Evolutionary conservation across 2,113 vertebrate genomes (phyloP), one percentile per base, ranked within the genome.

Genomic region (Misgurnus mizolepis): DNA sequence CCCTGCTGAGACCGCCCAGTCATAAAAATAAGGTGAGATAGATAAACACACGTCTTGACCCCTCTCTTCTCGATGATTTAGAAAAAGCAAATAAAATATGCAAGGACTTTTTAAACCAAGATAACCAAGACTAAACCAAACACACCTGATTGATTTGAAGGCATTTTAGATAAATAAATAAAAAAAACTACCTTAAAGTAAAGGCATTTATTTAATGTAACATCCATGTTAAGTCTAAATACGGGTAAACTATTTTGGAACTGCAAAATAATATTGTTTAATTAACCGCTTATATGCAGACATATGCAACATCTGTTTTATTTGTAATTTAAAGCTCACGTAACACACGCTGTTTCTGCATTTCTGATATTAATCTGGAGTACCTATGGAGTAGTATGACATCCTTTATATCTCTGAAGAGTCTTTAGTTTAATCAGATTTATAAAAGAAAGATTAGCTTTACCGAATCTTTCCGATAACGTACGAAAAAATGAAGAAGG

Each of bases 1-100:
- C 91, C 89, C 88, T 86, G 80, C 85, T 83, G 85, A 85, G 80
- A 70, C 91, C 90, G 86, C 92, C 91, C 91, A 90, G 87, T 91
- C 91, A 88, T 93, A 93, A 93, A 86, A 81, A 47, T 64, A 41
- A 83, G 76, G 49, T 64, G 79, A 83, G 82, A 93, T 80, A 92
- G 85, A 84, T 53, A 84, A 64, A 80, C 55, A 81, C 22, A 49
- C 73, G 34, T 40, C 60, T 41, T 39, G 12, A 60, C 17, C 49
- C 68, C 58, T 75, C 72, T 50, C 56, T 39, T 11, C 61, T 68
- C 55, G 55, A 60, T 49, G 41, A 62, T 9, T 47, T 9, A 6
- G 39, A 71, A 60, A 78, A 75, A 76, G 78, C 60, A 39, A 11
- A 49, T 17, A 4, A 67, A 71, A 67, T 18, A 41, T 17, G 22